phyloP scores from a whole-genome alignment of 2,113 vertebrate species.

The Montifringilla adamsi region DNA sequence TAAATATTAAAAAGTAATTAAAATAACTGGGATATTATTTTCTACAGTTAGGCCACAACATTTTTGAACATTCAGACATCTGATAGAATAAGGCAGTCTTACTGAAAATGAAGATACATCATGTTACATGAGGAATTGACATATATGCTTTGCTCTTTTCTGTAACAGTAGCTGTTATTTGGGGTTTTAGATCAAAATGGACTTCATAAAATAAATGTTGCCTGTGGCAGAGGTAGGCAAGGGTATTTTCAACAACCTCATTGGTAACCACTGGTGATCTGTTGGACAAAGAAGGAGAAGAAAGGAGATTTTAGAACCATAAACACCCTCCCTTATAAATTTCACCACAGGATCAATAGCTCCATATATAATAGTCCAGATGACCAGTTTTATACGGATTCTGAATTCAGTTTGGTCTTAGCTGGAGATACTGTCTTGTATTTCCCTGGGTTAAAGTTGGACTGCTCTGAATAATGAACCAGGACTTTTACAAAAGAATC shows the following conservation, averaged over 20 bases:
- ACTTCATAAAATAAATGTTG: neutral
- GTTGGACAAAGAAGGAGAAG: neutral
- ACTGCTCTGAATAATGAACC: neutral
- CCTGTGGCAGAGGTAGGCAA: neutral
- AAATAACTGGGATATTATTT: neutral
- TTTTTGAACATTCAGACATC: neutral
- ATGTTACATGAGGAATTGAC: neutral
- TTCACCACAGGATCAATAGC: neutral
- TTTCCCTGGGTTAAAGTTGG: neutral
- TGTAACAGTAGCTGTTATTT: neutral
- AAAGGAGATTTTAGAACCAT: neutral
- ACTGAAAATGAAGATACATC: neutral
- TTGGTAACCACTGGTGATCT: neutral
- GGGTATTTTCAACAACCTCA: neutral
- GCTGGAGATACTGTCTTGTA: neutral
- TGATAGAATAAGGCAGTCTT: neutral
- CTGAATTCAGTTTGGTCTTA: neutral
- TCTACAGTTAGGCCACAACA: neutral
- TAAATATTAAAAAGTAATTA: neutral
- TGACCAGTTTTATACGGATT: neutral
- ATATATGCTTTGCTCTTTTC: neutral
- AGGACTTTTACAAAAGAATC: neutral
- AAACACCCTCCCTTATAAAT: neutral
- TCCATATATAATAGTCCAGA: neutral
- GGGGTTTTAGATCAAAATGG: neutral